These are phyloP conservation scores for Bhutanitis thaidina DNA, from an alignment of 2,888 invertebrate genomes.

Conservation along the genomic window DNA sequence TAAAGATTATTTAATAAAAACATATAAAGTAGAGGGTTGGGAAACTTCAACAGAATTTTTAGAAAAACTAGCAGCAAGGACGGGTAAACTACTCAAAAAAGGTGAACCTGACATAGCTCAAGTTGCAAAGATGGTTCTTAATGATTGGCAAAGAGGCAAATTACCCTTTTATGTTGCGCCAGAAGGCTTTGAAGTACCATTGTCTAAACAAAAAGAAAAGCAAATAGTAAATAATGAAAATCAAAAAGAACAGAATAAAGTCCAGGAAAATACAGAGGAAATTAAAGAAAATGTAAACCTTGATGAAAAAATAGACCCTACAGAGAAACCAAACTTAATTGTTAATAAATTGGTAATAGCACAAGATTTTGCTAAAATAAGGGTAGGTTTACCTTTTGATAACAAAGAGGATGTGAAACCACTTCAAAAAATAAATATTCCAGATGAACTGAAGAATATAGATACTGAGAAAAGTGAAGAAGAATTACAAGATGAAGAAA, in stretches of 20 bases:
- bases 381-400: slow-evolving; percentile 85
- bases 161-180: slow-evolving; percentile 96
- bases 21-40: slow-evolving; percentile 94
- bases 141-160: slow-evolving; percentile 99
- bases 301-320: slow-evolving; percentile 44
- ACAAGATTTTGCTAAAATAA: slow-evolving; percentile 91
- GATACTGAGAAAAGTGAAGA: slow-evolving; percentile 55
- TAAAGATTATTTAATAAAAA: slow-evolving; percentile 92
- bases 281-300: slow-evolving; percentile 25
- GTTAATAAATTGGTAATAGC: slow-evolving; percentile 78
- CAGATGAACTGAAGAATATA: slow-evolving; percentile 65
- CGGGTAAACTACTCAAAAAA: slow-evolving; percentile 95
- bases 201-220: slow-evolving; percentile 56
- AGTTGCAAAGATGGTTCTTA: slow-evolving; percentile 95
- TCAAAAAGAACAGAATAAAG: slow-evolving; percentile 29
- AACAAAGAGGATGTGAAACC: slow-evolving; percentile 82
- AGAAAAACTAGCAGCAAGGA: slow-evolving; percentile 91
- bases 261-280: slow-evolving; percentile 15
- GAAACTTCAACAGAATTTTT: slow-evolving; percentile 91
- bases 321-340: slow-evolving; percentile 49
- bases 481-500: slow-evolving; percentile 39
- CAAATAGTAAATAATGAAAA: slow-evolving; percentile 31
- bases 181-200: slow-evolving; percentile 87
- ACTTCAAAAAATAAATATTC: slow-evolving; percentile 71
- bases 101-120: slow-evolving; percentile 97